Evolutionary conservation across 2,113 vertebrate species (phyloP).

Genomic region (Tringa solitaria): DNA sequence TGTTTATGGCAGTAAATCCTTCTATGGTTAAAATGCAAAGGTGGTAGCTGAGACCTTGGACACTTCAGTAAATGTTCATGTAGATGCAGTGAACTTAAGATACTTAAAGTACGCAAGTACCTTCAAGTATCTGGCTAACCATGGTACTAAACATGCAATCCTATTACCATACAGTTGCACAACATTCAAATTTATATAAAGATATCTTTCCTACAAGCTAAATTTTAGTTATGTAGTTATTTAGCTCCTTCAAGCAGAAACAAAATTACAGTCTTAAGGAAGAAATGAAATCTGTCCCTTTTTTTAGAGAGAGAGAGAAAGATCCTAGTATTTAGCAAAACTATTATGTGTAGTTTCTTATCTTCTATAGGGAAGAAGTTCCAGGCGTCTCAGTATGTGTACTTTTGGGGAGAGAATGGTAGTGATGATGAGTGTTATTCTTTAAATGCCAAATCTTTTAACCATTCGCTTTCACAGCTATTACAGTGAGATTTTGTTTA

Average conservation of each 20-base stretch:
- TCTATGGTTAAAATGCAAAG: not conserved
- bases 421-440: not conserved
- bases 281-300: not conserved
- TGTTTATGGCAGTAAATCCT: not conserved
- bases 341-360: not conserved
- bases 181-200: not conserved
- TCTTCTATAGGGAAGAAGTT: not conserved
- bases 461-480: not conserved
- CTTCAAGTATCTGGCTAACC: not conserved
- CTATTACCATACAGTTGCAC: not conserved
- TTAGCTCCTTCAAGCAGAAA: not conserved
- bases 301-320: not conserved
- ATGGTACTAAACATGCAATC: not conserved
- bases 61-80: not conserved
- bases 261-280: not conserved
- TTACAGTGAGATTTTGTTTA: not conserved
- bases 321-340: not conserved
- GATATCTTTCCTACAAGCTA: not conserved
- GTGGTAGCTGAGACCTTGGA: not conserved
- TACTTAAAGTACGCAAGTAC: not conserved
- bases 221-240: not conserved
- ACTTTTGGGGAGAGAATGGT: not conserved
- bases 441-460: not conserved
- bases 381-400: not conserved
- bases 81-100: not conserved